Evolutionary conservation across 2,888 invertebrate species (phyloP).

Genomic region (Eupithecia centaureata): DNA sequence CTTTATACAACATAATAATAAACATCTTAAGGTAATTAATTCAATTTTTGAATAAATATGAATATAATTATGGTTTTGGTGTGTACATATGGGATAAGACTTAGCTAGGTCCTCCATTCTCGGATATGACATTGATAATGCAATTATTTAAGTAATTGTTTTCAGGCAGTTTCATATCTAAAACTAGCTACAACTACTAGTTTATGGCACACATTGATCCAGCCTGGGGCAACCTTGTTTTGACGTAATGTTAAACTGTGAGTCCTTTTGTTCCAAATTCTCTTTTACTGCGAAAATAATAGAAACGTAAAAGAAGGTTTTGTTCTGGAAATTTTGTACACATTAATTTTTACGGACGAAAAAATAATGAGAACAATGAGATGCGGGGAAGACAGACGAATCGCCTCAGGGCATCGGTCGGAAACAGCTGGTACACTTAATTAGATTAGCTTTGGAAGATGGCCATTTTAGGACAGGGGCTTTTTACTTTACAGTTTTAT

Average conservation of each 20-base stretch:
- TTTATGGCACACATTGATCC: constrained; percentile 14
- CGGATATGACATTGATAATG: neutral
- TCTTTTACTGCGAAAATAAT: constrained; percentile 31
- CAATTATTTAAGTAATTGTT: neutral
- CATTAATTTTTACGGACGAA: constrained; percentile 38
- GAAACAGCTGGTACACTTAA: constrained; percentile 21
- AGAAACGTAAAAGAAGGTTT: constrained; percentile 27
- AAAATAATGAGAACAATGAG: constrained; percentile 36
- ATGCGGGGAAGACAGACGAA: constrained; percentile 28
- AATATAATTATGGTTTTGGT: no score
- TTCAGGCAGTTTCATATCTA: constrained; percentile 11
- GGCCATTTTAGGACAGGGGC: neutral
- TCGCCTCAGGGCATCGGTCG: constrained; percentile 9
- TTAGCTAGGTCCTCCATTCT: no score
- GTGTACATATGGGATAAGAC: no score
- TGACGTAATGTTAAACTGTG: constrained; percentile 28
- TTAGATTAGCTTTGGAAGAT: neutral
- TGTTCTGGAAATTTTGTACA: constrained; percentile 31
- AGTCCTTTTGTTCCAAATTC: constrained; percentile 30
- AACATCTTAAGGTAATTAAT: no score
- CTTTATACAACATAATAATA: no score
- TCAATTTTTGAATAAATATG: no score
- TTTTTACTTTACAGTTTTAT: no score
- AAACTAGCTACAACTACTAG: neutral
- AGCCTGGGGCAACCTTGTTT: constrained; percentile 25